Base-by-base conservation (phyloP, 2,888 invertebrate species). In the Acleris holmiana region DNA sequence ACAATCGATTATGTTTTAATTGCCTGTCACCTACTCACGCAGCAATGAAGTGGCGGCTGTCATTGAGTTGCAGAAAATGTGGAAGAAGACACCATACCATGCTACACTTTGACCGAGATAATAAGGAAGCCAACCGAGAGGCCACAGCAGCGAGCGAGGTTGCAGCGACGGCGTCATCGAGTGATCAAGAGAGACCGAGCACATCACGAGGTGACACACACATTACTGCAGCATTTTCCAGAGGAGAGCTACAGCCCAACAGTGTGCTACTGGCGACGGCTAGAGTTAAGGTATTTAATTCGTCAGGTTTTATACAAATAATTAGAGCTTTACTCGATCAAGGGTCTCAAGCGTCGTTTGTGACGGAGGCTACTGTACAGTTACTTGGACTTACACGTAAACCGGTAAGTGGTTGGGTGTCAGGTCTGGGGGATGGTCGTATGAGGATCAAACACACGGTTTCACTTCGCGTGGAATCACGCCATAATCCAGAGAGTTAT, bases 201-300 rank as follows among this genome's bases (percentile, higher is more conserved):
- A 56, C 46, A 56, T 25, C 46, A 46, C 55, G 46, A 55, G 55
- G 55, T 55, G 55, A 56, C 25, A 25, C 46, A 13, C 17, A 29
- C 5, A 35, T 56, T 29, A 56, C 56, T 6, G 29, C 56, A 8
- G 56, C 56, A 7, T 56, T 56, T 47, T 56, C 47, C 3, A 55
- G 54, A 44, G 54, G 23, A n/a, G 44, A 8, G 54, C 23, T 55
- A 19, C 54, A 55, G 8, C 54, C 54, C n/a, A 23, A 23, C 8
- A 7, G 44, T 2, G 54, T 55, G 2, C 21, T 55, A 7, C 23
- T 55, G 4, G 44, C 54, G 44, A 55, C 44, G 54, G 54, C 54
- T 44, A 23, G 23, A 23, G 23, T 55, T 23, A 55, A 55, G 54
- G 54, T 55, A 55, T 17, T 21, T 29, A 44, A 44, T 44, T 41